A percentile compares a stretch with the other conserved stretches of the same genome.
Conservation (phyloP, 2,888 invertebrate genomes). For the Nysson spinosus region DNA sequence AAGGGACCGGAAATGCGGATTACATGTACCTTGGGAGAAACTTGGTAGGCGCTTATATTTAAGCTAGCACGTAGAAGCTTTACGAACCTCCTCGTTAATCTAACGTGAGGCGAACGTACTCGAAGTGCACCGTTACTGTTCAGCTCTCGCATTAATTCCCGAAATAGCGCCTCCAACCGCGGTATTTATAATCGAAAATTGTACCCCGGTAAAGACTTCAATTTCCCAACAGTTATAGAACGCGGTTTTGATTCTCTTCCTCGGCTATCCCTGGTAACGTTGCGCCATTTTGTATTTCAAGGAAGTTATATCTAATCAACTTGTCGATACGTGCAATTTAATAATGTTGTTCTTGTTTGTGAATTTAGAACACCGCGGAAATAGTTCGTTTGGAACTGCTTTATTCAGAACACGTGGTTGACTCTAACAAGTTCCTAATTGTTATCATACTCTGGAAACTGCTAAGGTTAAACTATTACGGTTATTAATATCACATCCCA, state of each 20-base stretch:
- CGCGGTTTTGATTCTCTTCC: too few species aligned
- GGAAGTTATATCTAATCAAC: too few species aligned
- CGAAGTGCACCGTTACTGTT: conserved; percentile 29
- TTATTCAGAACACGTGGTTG: background rate
- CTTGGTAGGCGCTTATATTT: conserved; percentile 66
- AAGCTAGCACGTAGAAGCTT: conserved; percentile 67
- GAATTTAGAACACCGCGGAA: background rate
- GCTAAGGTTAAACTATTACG: too few species aligned
- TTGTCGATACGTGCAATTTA: too few species aligned
- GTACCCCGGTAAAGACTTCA: background rate
- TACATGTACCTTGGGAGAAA: conserved; percentile 50
- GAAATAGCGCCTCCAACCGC: conserved; percentile 62
- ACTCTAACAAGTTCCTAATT: too few species aligned
- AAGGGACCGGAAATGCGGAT: conserved; percentile 60
- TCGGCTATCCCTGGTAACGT: too few species aligned
- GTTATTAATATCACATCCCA: too few species aligned
- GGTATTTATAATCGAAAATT: conserved; percentile 30
- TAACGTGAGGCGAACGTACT: conserved; percentile 37
- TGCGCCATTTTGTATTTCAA: too few species aligned
- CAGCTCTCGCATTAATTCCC: conserved; percentile 58
- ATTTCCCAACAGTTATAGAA: too few species aligned
- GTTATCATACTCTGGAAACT: too few species aligned
- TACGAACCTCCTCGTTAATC: conserved; percentile 66
- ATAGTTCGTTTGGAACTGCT: background rate
- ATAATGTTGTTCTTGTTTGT: too few species aligned